These are phyloP conservation scores for Lordiphosa clarofinis DNA, from an alignment of 1,140 invertebrate genomes.

Conservation along the genomic window DNA sequence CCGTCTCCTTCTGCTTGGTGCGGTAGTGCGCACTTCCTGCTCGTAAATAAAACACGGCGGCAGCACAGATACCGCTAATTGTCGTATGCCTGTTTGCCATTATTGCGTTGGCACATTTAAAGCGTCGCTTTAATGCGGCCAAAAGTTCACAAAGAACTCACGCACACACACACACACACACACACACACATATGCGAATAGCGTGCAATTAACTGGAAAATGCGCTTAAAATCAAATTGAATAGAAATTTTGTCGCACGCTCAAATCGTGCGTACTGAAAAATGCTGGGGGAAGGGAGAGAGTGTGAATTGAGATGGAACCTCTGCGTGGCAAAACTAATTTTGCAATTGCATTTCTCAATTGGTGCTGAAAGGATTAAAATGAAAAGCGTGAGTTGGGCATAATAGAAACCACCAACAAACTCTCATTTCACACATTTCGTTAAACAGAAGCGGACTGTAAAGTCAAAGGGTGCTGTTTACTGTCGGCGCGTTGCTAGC, in stretches of 20 bases:
- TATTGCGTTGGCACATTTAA: constrained; percentile 57
- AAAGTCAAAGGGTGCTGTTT: no score
- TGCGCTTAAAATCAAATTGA: constrained; percentile 75
- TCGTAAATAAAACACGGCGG: constrained; percentile 49
- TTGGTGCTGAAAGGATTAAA: constrained; percentile 66
- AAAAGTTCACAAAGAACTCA: constrained; percentile 57
- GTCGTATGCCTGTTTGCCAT: constrained; percentile 55
- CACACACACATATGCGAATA: constrained; percentile 38
- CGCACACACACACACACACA: not conserved
- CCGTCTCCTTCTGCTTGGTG: constrained; percentile 16
- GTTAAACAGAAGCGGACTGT: constrained; percentile 5
- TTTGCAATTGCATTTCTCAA: constrained; percentile 64
- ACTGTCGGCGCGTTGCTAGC: no score
- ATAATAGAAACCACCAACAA: constrained; percentile 47
- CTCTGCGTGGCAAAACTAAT: constrained; percentile 51
- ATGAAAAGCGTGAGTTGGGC: constrained; percentile 48
- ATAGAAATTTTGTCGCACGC: constrained; percentile 71
- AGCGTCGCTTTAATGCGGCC: constrained; percentile 66
- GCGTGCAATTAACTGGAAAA: constrained; percentile 72
- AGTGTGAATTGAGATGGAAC: constrained; percentile 7
- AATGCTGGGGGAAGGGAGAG: not conserved
- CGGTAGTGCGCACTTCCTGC: constrained; percentile 55
- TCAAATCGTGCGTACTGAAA: constrained; percentile 66
- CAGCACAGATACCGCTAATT: constrained; percentile 42
- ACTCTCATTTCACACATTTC: not conserved